Evolutionary conservation across 2,113 vertebrate species (phyloP).

Genomic region (Eira barbara): DNA sequence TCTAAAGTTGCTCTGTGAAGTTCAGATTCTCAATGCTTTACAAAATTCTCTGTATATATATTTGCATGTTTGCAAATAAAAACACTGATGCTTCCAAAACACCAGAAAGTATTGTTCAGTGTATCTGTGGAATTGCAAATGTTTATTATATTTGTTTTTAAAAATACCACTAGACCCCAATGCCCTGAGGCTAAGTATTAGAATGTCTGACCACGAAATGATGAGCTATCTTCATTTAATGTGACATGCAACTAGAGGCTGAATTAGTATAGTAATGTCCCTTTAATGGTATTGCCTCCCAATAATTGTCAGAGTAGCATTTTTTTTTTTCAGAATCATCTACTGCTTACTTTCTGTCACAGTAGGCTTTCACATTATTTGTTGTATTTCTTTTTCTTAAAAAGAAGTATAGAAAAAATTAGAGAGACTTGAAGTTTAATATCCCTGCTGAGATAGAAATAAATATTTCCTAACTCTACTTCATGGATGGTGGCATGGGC

Average conservation of each 20-base stretch:
- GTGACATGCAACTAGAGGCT: neutral
- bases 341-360: neutral
- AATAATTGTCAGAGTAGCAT: neutral
- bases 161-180: neutral
- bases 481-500: rapidly evolving
- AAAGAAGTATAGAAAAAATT: neutral
- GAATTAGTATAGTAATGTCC: neutral
- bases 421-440: neutral
- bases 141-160: neutral
- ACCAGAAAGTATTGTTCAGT: neutral
- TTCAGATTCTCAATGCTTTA: neutral
- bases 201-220: neutral
- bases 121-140: neutral
- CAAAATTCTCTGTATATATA: neutral
- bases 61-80: neutral
- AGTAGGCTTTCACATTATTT: neutral
- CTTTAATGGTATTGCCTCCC: neutral
- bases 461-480: neutral
- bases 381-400: neutral
- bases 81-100: neutral
- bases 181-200: neutral
- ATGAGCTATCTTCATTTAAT: slow-evolving; percentile 11
- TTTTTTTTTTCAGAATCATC: neutral
- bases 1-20: neutral
- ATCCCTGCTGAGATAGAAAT: neutral